These are phyloP conservation scores for Caradrina clavipalpis DNA, from an alignment of 2,888 invertebrate species.

Conservation along the genomic window DNA sequence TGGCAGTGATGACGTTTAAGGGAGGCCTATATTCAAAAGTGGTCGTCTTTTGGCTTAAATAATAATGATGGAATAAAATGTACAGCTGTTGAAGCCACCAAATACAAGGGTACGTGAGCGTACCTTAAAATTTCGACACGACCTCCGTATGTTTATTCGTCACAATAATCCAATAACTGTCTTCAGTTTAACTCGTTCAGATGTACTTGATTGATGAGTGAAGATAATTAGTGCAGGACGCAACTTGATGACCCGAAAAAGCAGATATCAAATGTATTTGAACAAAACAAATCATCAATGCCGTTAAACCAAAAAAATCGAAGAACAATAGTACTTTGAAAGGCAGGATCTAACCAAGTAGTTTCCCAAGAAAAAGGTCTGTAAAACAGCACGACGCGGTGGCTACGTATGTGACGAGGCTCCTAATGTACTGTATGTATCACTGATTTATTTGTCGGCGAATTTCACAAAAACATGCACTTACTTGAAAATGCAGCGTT, in stretches of 20 bases:
- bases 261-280: neutral
- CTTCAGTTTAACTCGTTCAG: neutral
- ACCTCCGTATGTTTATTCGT: constrained; percentile 2
- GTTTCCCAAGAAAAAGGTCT: constrained; percentile 51
- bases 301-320: constrained; percentile 24
- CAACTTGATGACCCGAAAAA: neutral
- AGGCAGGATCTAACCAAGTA: constrained; percentile 46
- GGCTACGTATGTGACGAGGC: constrained; percentile 59
- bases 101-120: no score
- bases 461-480: constrained; percentile 63
- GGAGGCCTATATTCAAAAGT: no score
- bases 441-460: constrained; percentile 64
- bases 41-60: no score
- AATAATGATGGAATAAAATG: no score
- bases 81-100: no score
- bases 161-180: constrained; percentile 9
- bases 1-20: no score
- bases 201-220: neutral
- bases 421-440: constrained; percentile 56
- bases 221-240: constrained; percentile 3
- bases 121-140: neutral
- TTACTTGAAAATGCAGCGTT: constrained; percentile 65
- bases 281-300: constrained; percentile 11
- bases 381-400: constrained; percentile 58
- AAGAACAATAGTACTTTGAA: constrained; percentile 33